A percentile compares a stretch with the other conserved stretches of the same genome.
Conservation (phyloP, 2,888 invertebrate species). For the Nycteola revayana region DNA sequence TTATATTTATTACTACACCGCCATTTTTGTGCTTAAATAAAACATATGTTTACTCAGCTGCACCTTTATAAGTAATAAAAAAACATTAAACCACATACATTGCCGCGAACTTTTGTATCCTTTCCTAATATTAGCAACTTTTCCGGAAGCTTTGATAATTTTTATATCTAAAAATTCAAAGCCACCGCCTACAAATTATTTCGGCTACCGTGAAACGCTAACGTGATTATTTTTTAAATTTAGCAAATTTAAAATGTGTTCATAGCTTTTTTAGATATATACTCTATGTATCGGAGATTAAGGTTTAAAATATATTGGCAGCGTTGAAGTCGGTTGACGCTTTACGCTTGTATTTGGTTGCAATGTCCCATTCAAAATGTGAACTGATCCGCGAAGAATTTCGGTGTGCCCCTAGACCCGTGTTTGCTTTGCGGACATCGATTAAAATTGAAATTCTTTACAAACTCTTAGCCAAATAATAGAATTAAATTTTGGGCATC, state of each 20-base stretch:
- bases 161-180: slow-evolving; percentile 41
- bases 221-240: slow-evolving; percentile 62
- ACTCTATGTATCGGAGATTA: slow-evolving; percentile 21
- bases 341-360: slow-evolving; percentile 36
- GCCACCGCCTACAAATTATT: slow-evolving; percentile 57
- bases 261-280: not conserved
- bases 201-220: slow-evolving; percentile 68
- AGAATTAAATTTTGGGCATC: slow-evolving; percentile 64
- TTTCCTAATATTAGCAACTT: slow-evolving; percentile 18
- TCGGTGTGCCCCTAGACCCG: slow-evolving; percentile 51
- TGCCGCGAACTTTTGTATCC: slow-evolving; percentile 18
- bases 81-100: slow-evolving; percentile 22
- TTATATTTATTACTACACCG: too few species aligned
- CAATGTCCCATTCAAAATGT: slow-evolving; percentile 59
- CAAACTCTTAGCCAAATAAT: slow-evolving; percentile 60
- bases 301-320: slow-evolving; percentile 25
- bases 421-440: slow-evolving; percentile 74
- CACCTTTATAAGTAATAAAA: slow-evolving; percentile 7
- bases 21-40: too few species aligned
- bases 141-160: slow-evolving; percentile 27
- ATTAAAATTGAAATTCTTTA: slow-evolving; percentile 49
- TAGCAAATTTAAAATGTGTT: slow-evolving; percentile 15
- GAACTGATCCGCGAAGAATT: slow-evolving; percentile 74
- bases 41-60: slow-evolving; percentile 28
- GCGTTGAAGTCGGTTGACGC: slow-evolving; percentile 1